Percentiles rank a stretch among this genome's conserved stretches.
Evolutionary conservation across 2,888 invertebrate genomes (phyloP).

Genomic region (Lissonota sp.): DNA sequence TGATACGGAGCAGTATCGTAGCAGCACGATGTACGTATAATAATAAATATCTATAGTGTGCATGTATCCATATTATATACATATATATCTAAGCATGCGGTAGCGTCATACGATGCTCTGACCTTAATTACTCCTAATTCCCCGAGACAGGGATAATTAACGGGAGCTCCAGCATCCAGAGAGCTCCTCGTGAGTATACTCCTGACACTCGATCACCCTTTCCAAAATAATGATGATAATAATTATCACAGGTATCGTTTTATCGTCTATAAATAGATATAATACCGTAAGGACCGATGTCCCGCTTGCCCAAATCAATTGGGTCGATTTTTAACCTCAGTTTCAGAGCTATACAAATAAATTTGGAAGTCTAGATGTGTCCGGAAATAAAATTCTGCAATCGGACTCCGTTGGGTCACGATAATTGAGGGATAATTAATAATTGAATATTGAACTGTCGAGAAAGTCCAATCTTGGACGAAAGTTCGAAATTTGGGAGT

Average conservation of each 20-base stretch:
- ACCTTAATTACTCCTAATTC: conserved; percentile 70
- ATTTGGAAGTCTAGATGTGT: too few relatives aligned
- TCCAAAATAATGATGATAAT: conserved; percentile 33
- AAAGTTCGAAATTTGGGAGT: conserved; percentile 1
- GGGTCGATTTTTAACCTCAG: conserved; percentile 6
- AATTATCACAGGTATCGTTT: conserved; percentile 14
- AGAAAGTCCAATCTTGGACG: too few relatives aligned
- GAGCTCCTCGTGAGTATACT: conserved; percentile 16
- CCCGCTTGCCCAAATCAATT: conserved; percentile 20
- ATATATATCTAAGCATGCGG: conserved; percentile 15
- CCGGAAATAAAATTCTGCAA: not conserved
- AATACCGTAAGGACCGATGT: not conserved
- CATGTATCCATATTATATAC: not conserved
- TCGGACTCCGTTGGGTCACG: not conserved
- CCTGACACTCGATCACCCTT: conserved; percentile 42
- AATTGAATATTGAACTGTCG: too few relatives aligned
- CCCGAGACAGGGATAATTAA: conserved; percentile 67
- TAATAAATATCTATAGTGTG: not conserved
- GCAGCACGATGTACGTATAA: conserved; percentile 20
- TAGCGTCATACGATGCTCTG: conserved; percentile 57
- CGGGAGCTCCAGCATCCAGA: conserved; percentile 54
- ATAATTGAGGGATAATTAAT: not conserved
- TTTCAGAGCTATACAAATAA: not conserved
- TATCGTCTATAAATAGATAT: not conserved
- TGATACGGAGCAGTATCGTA: conserved; percentile 29